Conservation (phyloP, 2,888 invertebrate genomes). For the Hipparchia sbordonii region DNA sequence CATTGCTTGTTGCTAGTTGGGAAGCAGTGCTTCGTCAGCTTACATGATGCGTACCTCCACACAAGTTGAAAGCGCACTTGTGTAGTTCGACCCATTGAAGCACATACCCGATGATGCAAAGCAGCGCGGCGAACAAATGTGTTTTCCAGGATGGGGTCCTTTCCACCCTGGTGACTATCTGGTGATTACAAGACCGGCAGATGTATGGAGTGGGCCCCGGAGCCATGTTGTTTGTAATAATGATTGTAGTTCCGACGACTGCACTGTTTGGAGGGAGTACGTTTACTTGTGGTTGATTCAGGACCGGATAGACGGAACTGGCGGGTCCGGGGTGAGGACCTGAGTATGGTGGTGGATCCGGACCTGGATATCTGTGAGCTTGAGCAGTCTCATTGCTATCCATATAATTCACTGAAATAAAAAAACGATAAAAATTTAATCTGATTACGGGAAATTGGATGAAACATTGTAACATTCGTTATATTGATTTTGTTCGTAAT, state of each 20-base stretch:
- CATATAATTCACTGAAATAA: slow-evolving; percentile 43
- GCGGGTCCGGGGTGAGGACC: slow-evolving; percentile 32
- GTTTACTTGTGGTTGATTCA: slow-evolving; percentile 31
- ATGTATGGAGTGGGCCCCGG: slow-evolving; percentile 50
- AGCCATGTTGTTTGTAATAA: slow-evolving; percentile 51
- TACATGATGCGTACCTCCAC: no score
- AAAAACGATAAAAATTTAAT: neutral
- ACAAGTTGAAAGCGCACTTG: no score
- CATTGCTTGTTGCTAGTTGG: no score
- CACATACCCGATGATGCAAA: slow-evolving; percentile 72
- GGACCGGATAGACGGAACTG: slow-evolving; percentile 22
- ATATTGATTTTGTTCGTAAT: no score
- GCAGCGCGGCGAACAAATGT: slow-evolving; percentile 76
- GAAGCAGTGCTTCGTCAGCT: no score
- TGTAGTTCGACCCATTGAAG: neutral
- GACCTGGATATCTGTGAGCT: slow-evolving; percentile 34
- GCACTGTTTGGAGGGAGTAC: slow-evolving; percentile 34
- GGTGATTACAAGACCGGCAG: slow-evolving; percentile 73
- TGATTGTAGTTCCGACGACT: slow-evolving; percentile 38
- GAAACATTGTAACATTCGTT: no score
- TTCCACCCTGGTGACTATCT: slow-evolving; percentile 68
- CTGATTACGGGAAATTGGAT: no score
- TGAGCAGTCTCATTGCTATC: slow-evolving; percentile 22
- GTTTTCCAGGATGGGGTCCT: slow-evolving; percentile 72
- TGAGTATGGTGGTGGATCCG: slow-evolving; percentile 49